Conservation (phyloP, 2,113 vertebrate species). For the Trematomus loennbergii region DNA sequence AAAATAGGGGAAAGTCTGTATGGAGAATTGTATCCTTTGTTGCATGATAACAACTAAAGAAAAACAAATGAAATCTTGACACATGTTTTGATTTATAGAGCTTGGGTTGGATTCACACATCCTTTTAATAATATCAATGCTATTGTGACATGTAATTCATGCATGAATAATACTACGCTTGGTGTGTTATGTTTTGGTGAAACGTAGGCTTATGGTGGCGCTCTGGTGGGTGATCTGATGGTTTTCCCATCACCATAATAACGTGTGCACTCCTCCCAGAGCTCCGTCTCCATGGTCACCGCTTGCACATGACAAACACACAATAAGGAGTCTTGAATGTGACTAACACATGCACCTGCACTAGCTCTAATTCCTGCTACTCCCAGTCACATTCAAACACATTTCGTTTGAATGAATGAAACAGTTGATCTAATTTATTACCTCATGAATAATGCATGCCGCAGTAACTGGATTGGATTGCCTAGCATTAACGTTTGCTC, state of each 20-base stretch:
- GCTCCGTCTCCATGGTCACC: slow-evolving; percentile 79
- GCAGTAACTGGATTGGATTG: slow-evolving; percentile 70
- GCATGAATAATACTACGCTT: slow-evolving; percentile 14
- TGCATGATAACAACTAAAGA: slow-evolving; percentile 23
- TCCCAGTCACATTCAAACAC: slow-evolving; percentile 36
- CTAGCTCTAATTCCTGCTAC: slow-evolving; percentile 24
- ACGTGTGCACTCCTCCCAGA: slow-evolving; percentile 58
- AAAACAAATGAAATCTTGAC: slow-evolving; percentile 22
- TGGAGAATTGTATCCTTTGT: slow-evolving; percentile 19
- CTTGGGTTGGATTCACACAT: neutral
- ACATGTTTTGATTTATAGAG: slow-evolving; percentile 33
- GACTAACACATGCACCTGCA: slow-evolving; percentile 66
- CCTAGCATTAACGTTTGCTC: slow-evolving; percentile 23
- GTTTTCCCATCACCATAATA: slow-evolving; percentile 68
- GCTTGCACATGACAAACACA: slow-evolving; percentile 68
- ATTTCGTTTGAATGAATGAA: slow-evolving; percentile 55
- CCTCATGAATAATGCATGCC: slow-evolving; percentile 77
- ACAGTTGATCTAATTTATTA: slow-evolving; percentile 75
- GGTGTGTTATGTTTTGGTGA: slow-evolving; percentile 32
- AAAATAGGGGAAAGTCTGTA: slow-evolving; percentile 47
- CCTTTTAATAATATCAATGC: slow-evolving; percentile 9
- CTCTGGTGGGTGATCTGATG: slow-evolving; percentile 44
- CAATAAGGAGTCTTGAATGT: slow-evolving; percentile 63
- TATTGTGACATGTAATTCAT: neutral
- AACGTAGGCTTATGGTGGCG: slow-evolving; percentile 1